Base-by-base conservation (phyloP, 2,113 vertebrate genomes). In the Accipiter virgatus region DNA sequence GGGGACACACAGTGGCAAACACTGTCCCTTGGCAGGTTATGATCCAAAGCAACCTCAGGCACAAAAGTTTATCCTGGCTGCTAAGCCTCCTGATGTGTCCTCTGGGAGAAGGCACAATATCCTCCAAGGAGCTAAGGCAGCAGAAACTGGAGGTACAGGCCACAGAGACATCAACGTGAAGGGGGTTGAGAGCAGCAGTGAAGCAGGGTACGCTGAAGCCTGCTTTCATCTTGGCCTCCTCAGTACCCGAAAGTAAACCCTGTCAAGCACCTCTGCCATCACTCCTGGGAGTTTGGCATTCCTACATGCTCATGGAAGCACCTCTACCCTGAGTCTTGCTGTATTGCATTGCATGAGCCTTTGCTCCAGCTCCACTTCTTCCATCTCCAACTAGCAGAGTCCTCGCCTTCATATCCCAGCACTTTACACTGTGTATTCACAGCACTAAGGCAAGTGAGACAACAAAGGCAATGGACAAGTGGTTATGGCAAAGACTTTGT, bases 221-320 rank as follows among this genome's bases (percentile, higher is more conserved):
- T 45, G 6, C 32, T 68, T 87, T 63, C 62, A 25, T 63, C 68
- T 65, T 68, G 59, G 15, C 7, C 3, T 19, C 13, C 29, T 85
- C 36, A 38, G 12, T 25, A 40, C 45, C 27, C 53, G 42, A 45
- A 29, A 56, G 27, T 40, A 48, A 66, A 22, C 19, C 5, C 43
- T 50, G 20, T 13, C 25, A 61, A 42, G 13, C 29, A 50, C 4
- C 36, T 91, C 2, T 1, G 21, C 23, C 16, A 6, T 47, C 53
- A 66, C 9, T 58, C 21, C 81, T 50, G 22, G n/a, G 52, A 53
- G 14, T 70, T 0, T 62, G 61, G 20, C 47, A 47, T 66, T 82
- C 26, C 66, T 86, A 5, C 6, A 2, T 34, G 32, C 25, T 31
- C 48, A 52, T 0, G 0, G 47, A 56, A 38, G 20, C 42, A 38